phyloP scores from a whole-genome alignment of 2,888 invertebrate genomes.

The Acanthosoma haemorrhoidale region DNA sequence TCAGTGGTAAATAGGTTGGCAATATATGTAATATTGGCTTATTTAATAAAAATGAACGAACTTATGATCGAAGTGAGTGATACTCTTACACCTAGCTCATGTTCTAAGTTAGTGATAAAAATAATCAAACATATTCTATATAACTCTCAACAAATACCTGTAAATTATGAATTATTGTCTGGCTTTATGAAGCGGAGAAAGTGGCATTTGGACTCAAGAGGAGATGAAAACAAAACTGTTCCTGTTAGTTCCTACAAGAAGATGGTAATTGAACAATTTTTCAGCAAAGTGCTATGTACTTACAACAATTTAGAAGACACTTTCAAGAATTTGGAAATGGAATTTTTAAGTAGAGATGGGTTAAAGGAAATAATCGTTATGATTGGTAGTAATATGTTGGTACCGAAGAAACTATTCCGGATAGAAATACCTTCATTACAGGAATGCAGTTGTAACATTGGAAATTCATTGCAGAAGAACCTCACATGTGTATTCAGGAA shows the following conservation, averaged over 20 bases:
- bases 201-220: background rate
- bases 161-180: background rate
- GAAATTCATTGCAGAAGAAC: background rate
- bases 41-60: background rate
- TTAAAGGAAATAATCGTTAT: background rate
- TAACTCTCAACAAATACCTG: background rate
- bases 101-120: background rate
- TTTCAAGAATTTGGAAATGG: background rate
- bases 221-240: background rate
- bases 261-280: background rate
- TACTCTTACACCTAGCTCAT: background rate
- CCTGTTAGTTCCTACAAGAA: background rate
- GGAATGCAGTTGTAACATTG: background rate
- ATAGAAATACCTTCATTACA: slow-evolving; percentile 1
- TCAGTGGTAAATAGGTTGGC: too few species aligned
- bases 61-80: slow-evolving; percentile 1
- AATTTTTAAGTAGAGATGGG: background rate
- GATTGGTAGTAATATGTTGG: background rate
- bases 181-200: background rate
- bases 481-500: background rate
- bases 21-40: too few species aligned
- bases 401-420: background rate
- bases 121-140: background rate
- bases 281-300: background rate
- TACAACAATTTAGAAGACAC: background rate